Conservation (phyloP, 1,140 invertebrate genomes). For the Drosophila auraria region DNA sequence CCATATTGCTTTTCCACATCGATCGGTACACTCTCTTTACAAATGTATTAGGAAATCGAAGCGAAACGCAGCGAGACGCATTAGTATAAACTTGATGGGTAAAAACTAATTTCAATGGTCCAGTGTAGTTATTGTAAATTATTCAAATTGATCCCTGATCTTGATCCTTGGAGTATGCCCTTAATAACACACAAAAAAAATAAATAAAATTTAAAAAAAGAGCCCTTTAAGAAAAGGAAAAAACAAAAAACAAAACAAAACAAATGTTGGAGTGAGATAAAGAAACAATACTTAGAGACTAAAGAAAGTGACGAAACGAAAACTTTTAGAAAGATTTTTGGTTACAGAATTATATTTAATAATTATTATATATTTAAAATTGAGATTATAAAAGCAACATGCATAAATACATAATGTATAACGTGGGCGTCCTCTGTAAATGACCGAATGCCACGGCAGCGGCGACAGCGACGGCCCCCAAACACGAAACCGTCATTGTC, state of each 20-base stretch:
- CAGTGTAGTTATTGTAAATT: conserved; percentile 79
- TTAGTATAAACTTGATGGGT: conserved; percentile 13
- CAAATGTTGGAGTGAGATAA: conserved; percentile 84
- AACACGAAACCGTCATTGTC: conserved; percentile 38
- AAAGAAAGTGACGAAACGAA: conserved; percentile 72
- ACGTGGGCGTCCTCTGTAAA: conserved; percentile 30
- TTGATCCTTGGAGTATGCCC: conserved; percentile 63
- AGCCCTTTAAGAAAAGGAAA: neutral
- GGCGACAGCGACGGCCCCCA: conserved; percentile 16
- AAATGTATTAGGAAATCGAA: conserved; percentile 45
- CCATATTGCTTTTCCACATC: conserved; percentile 30
- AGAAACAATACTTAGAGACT: conserved; percentile 85
- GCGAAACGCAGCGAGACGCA: neutral
- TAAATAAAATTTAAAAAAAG: neutral
- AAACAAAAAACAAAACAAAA: conserved; percentile 38
- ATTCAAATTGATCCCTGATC: conserved; percentile 62
- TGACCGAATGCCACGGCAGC: conserved; percentile 2
- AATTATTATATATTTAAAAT: conserved; percentile 51
- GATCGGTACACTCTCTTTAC: conserved; percentile 37
- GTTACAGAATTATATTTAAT: conserved; percentile 76
- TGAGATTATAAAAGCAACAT: conserved; percentile 48
- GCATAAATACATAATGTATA: conserved; percentile 46
- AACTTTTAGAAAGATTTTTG: conserved; percentile 79
- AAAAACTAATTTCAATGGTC: conserved; percentile 68
- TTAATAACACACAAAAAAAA: conserved; percentile 44